These are phyloP conservation scores for Uloborus plumipes DNA, from an alignment of 2,888 invertebrate species.

Conservation along the genomic window DNA sequence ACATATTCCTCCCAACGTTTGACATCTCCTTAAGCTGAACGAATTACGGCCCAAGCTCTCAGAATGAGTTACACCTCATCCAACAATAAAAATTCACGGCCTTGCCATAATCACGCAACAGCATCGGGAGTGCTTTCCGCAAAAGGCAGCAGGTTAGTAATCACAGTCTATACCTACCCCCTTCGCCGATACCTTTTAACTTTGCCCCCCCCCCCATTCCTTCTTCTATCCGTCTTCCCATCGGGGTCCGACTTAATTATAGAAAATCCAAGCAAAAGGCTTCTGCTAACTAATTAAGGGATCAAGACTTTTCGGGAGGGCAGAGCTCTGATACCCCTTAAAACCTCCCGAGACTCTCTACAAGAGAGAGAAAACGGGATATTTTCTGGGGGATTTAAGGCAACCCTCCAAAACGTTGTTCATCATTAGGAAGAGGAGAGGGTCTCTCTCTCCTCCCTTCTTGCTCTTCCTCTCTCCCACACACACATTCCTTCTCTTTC, in stretches of 20 bases:
- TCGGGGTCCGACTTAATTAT: slow-evolving; percentile 58
- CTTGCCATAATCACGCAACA: no score
- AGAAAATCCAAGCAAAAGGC: slow-evolving; percentile 60
- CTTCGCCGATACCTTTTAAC: neutral
- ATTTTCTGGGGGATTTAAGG: slow-evolving; percentile 35
- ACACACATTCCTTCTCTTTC: neutral
- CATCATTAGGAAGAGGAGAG: slow-evolving; percentile 53
- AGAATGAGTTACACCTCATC: no score
- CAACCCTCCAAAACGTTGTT: slow-evolving; percentile 52
- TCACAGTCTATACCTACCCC: slow-evolving; percentile 19
- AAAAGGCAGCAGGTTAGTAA: neutral
- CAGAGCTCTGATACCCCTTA: slow-evolving; percentile 37
- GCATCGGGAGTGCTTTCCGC: no score
- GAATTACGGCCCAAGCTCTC: no score
- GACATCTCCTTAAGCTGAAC: no score
- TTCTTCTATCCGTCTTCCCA: slow-evolving; percentile 9
- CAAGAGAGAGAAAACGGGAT: slow-evolving; percentile 12
- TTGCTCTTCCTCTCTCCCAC: neutral
- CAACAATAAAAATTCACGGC: no score
- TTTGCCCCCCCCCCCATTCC: neutral
- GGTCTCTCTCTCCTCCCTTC: neutral
- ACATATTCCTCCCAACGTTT: no score
- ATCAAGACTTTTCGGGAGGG: slow-evolving; percentile 56
- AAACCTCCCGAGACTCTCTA: slow-evolving; percentile 34
- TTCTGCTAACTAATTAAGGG: slow-evolving; percentile 63